Conservation (phyloP, 2,888 invertebrate species). For the Amphipyra tragopoginis region DNA sequence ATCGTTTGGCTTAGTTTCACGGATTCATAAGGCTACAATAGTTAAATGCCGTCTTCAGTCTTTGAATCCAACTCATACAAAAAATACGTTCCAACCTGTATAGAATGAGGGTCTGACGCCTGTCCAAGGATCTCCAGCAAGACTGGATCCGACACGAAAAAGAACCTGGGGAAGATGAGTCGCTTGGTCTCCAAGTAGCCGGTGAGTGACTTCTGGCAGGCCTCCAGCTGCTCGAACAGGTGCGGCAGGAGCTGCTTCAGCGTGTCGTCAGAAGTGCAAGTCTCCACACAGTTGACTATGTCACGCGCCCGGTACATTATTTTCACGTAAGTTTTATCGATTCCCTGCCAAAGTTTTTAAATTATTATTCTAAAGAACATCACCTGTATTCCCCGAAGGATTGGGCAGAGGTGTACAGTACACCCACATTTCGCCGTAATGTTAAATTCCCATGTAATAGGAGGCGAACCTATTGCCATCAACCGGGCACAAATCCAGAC, state of each 20-base stretch:
- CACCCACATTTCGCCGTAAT: too few relatives aligned
- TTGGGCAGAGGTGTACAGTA: too few relatives aligned
- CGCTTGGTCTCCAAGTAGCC: slow-evolving; percentile 96
- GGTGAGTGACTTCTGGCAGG: slow-evolving; percentile 97
- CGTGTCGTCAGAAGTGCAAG: slow-evolving; percentile 95
- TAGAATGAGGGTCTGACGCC: slow-evolving; percentile 96
- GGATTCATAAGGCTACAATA: too few relatives aligned
- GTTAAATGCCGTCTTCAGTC: too few relatives aligned
- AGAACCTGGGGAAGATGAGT: slow-evolving; percentile 96
- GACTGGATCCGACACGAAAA: slow-evolving; percentile 97
- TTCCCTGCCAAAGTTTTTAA: slow-evolving; percentile 83
- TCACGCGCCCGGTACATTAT: slow-evolving; percentile 96
- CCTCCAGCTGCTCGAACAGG: slow-evolving; percentile 95
- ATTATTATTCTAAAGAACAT: too few relatives aligned
- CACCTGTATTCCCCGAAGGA: too few relatives aligned
- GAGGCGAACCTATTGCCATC: too few relatives aligned
- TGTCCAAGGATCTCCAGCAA: slow-evolving; percentile 97
- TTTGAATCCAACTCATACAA: not conserved
- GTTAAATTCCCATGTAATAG: too few relatives aligned
- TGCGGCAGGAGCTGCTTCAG: slow-evolving; percentile 94
- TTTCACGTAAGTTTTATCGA: slow-evolving; percentile 96
- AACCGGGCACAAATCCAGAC: too few relatives aligned
- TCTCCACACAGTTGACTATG: slow-evolving; percentile 94
- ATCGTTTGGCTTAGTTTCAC: too few relatives aligned
- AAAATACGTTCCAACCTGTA: slow-evolving; percentile 83